Evolutionary conservation across 2,797 vertebrate genomes (phyloP).

Genomic region (Tachyglossus aculeatus): DNA sequence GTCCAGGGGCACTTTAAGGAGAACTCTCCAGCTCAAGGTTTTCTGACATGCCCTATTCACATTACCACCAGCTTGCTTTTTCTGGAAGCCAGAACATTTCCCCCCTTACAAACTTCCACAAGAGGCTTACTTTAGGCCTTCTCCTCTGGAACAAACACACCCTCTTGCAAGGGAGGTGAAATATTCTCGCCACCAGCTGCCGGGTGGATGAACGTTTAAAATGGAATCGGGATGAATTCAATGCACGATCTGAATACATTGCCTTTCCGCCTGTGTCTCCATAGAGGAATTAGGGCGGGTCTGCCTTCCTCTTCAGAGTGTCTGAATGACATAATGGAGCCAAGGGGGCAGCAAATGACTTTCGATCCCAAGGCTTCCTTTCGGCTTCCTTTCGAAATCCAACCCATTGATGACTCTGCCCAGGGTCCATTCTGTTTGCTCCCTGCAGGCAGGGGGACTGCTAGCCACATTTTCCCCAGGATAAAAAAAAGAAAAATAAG

Average conservation of each 20-base stretch:
- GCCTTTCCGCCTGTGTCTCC: constrained; percentile 61
- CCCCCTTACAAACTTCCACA: constrained; percentile 65
- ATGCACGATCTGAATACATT: constrained; percentile 50
- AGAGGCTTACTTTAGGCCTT: constrained; percentile 71
- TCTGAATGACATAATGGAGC: constrained; percentile 5
- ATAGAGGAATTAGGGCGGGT: constrained; percentile 59
- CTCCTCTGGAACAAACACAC: constrained; percentile 50
- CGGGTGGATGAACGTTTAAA: constrained; percentile 39
- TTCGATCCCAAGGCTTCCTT: no score
- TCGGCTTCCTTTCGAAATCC: no score
- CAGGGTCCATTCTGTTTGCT: no score
- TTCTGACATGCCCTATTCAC: constrained; percentile 32
- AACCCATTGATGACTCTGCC: no score
- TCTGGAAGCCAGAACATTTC: constrained; percentile 52
- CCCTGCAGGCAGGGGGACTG: no score
- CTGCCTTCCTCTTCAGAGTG: background rate
- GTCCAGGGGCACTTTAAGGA: background rate
- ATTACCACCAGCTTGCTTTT: constrained; percentile 27
- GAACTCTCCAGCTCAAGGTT: constrained; percentile 39
- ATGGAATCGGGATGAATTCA: constrained; percentile 66
- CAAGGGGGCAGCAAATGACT: no score
- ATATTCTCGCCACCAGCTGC: constrained; percentile 33
- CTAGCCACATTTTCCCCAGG: no score
- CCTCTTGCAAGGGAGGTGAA: constrained; percentile 57
- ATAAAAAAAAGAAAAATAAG: no score